A percentile compares a stretch with the other conserved stretches of the same genome.
Evolutionary conservation across 2,888 invertebrate genomes (phyloP).

Genomic region (Ligdia adustata): DNA sequence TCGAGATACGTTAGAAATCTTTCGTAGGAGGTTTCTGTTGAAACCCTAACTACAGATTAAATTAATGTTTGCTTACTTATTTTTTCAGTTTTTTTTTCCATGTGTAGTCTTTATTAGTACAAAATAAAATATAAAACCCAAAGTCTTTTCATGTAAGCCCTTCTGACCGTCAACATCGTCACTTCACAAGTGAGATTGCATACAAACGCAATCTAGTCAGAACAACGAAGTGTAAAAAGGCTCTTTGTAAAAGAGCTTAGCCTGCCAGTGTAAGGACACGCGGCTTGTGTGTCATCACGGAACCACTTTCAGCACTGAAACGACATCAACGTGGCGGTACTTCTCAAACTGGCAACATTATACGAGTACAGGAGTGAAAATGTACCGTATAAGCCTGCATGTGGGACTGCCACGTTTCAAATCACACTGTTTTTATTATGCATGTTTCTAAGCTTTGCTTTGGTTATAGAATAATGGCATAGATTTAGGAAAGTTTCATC

Average conservation of each 20-base stretch:
- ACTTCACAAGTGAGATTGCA: slow-evolving; percentile 7
- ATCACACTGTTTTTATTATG: too few species aligned
- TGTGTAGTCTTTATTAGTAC: too few species aligned
- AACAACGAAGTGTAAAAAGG: slow-evolving; percentile 15
- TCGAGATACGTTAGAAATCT: too few species aligned
- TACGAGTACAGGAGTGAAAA: neutral
- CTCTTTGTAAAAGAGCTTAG: slow-evolving; percentile 35
- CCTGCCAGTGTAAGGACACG: slow-evolving; percentile 11
- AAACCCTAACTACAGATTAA: too few species aligned
- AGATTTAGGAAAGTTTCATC: too few species aligned
- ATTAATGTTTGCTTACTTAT: too few species aligned
- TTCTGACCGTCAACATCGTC: neutral
- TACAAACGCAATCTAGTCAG: slow-evolving; percentile 17
- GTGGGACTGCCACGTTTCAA: too few species aligned
- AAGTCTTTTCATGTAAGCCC: neutral
- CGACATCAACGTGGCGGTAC: slow-evolving; percentile 14
- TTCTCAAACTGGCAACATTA: slow-evolving; percentile 5
- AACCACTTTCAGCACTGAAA: slow-evolving; percentile 28
- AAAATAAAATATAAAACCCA: too few species aligned
- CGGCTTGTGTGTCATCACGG: slow-evolving; percentile 27
- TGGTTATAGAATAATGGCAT: too few species aligned
- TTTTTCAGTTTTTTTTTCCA: too few species aligned
- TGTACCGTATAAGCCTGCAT: neutral
- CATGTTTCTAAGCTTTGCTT: too few species aligned
- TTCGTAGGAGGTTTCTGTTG: too few species aligned